Percentiles rank a stretch among this genome's conserved stretches.
phyloP scores from a whole-genome alignment of 1,140 invertebrate species.

The Heliothis subflexa region DNA sequence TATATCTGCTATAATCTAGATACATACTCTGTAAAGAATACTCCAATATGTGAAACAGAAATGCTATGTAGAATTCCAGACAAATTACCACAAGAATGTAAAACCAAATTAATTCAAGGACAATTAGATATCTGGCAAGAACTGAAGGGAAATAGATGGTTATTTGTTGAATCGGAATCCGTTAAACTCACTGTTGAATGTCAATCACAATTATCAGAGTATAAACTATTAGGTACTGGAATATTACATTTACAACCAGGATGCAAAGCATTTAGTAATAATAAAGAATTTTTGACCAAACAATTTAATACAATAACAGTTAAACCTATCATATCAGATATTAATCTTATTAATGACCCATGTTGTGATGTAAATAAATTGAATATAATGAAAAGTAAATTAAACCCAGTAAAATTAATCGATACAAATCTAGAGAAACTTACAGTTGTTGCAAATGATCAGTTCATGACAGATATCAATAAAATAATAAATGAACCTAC shows the following conservation, averaged over 20 bases:
- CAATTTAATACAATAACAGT: not conserved
- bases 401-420: too few relatives aligned
- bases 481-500: too few relatives aligned
- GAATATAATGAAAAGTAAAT: not conserved
- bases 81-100: slow-evolving; percentile 7
- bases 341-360: not conserved
- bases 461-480: too few relatives aligned
- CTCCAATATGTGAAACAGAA: not conserved
- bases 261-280: not conserved
- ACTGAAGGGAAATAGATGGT: slow-evolving; percentile 47
- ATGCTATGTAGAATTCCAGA: not conserved
- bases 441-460: too few relatives aligned
- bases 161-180: slow-evolving; percentile 49
- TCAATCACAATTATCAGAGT: not conserved
- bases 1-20: not conserved
- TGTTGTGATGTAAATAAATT: not conserved
- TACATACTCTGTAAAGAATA: not conserved
- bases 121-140: slow-evolving; percentile 49
- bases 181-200: slow-evolving; percentile 7
- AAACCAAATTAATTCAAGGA: slow-evolving; percentile 45
- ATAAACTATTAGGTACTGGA: not conserved
- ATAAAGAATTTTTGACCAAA: not conserved
- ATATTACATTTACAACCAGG: not conserved
- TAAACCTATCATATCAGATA: not conserved
- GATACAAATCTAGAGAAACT: too few relatives aligned